Base-by-base conservation (phyloP, 2,888 invertebrate species). In the Drosophila meridionalis region DNA sequence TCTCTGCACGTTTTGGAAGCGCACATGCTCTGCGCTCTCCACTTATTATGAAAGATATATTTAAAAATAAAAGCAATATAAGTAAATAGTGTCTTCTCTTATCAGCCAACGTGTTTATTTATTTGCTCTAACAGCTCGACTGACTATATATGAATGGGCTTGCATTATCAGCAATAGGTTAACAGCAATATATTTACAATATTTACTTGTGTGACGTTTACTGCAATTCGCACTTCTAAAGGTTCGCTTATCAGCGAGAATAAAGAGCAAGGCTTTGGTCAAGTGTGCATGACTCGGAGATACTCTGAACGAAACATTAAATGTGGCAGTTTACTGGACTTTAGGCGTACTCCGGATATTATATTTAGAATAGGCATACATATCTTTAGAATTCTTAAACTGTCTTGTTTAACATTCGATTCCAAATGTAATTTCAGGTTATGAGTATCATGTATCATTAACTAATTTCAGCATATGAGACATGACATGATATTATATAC, bases 1-100 rank as follows among this genome's bases (percentile, higher is more conserved):
- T 45, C 38, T 52, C 34, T 38, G 57, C 53, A 70, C 69, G 68
- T 76, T 83, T 68, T 70, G 70, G 50, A 64, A 66, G 42, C 47
- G 42, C 64, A 43, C 38, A 28, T 56, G 48, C 40, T 11, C 36
- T 32, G 4, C 20, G 30, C 62, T 26, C 50, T 36, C 3, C 52
- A n/a, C 20, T 59, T 32, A 61, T 67, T 66, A 55, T 59, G 79
- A 59, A 56, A 72, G 57, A 34, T 48, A 71, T 26, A 42, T 57
- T 64, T 38, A 28, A 60, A 73, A 73, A 71, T 47, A 65, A 45
- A 47, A 53, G 6, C 43, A 34, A 57, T 50, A 28, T n/a, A 62
- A 42, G 48, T 56, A 74, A 70, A 70, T 61, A 61, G 5, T 26
- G 6, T n/a, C 9, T 2, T 50, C 42, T 36, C 38, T 73, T 76